Evolutionary conservation across 2,888 invertebrate species (phyloP).

Genomic region (Fragum fragum): DNA sequence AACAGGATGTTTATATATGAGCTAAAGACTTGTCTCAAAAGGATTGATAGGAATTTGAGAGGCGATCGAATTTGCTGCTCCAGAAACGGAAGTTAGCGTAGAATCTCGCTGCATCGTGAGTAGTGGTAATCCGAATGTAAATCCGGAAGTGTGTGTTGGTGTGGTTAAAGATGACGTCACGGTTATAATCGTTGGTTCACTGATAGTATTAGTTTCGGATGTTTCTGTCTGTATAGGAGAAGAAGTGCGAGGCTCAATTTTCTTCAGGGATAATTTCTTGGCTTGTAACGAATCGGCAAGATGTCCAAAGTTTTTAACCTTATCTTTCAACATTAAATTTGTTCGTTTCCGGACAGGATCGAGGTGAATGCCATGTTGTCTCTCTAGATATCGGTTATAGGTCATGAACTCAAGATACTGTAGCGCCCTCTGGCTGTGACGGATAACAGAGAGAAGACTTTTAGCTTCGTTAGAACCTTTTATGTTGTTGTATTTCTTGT

Average conservation of each 20-base stretch:
- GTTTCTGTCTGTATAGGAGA: not conserved
- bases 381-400: constrained; percentile 60
- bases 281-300: constrained; percentile 34
- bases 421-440: constrained; percentile 65
- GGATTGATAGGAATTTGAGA: not conserved
- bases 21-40: constrained; percentile 3
- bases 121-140: constrained; percentile 14
- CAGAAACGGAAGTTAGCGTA: not conserved
- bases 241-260: not conserved
- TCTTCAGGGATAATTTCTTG: constrained; percentile 4
- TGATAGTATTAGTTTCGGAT: not conserved
- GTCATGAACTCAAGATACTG: constrained; percentile 71
- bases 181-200: not conserved
- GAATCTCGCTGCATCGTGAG: constrained; percentile 1
- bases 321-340: constrained; percentile 38
- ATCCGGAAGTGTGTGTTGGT: not conserved
- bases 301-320: constrained; percentile 51
- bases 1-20: no score
- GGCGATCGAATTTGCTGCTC: not conserved
- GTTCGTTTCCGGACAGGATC: constrained; percentile 35
- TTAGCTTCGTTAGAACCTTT: constrained; percentile 66
- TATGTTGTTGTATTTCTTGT: constrained; percentile 67
- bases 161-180: not conserved
- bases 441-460: constrained; percentile 54
- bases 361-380: constrained; percentile 43